Base-by-base conservation (phyloP, 92 coral and sea anemone genomes). In the Heteractis magnifica region DNA sequence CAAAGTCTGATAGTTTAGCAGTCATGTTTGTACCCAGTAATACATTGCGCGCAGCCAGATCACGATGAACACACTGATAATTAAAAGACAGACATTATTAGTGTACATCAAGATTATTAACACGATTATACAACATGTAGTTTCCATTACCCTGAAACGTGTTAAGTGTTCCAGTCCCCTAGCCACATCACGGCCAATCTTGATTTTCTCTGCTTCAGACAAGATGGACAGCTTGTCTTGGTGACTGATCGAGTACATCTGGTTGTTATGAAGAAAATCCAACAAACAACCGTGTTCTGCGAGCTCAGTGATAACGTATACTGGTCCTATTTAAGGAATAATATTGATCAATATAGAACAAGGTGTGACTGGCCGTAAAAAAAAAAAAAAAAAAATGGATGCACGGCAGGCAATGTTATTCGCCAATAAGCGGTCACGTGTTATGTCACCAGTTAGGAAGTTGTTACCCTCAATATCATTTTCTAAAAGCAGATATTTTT, bases 1-100 rank as follows among this genome's bases (percentile, higher is more conserved):
- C 90, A 56, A 83, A 87, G 80, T 88, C 91, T 4, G 91, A 74
- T 10, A 88, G 64, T 60, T 77, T 77, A n/a, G 81, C 81, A 15
- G 81, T 77, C 81, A 53, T 77, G 68, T 77, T 77, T 0, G 68
- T 44, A 50, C 68, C 81, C 16, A 77, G 81, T 20, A 77, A 19
- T 12, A 77, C 68, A 77, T 77, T 77, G 6, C 70, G 19, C 11
- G 81, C 81, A 6, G 81, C 81, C 48, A 77, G 51, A 55, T 77
- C 81, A 55, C 81, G 81, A 20, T 53, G 81, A 55, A 77, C 81
- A 16, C 81, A 77, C 81, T 77, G 26, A 10, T 15, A 16, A 64
- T 18, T 7, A 20, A 64, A 6, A n/a, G n/a, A 18, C 20, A 60
- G n/a, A 53, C 10, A 53, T 53, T 53, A 53, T 12, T 8, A 53